phyloP scores from a whole-genome alignment of 2,797 vertebrate genomes.

The Prionace glauca region DNA sequence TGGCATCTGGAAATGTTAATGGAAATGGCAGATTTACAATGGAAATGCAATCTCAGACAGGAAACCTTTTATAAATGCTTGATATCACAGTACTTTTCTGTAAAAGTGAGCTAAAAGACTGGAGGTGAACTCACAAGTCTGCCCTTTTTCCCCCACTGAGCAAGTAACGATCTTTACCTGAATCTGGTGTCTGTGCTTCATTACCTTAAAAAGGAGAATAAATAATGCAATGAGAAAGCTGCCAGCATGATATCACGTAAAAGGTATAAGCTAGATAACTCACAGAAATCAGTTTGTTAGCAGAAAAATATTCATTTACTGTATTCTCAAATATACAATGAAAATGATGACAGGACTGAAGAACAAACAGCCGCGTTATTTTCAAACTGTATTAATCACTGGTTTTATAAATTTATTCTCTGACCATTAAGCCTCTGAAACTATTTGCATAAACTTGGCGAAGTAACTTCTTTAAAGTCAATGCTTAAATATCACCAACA shows the following conservation, averaged over 20 bases:
- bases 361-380: neutral
- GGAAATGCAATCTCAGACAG: neutral
- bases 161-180: constrained; percentile 64
- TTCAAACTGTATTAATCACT: neutral
- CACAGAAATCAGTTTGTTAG: neutral
- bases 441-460: neutral
- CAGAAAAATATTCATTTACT: neutral
- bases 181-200: constrained; percentile 82
- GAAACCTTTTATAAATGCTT: neutral
- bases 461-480: neutral
- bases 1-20: neutral
- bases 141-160: neutral
- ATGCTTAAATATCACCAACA: neutral
- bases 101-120: neutral
- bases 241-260: neutral
- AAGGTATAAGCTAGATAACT: neutral
- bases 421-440: neutral
- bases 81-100: neutral
- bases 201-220: constrained; percentile 65
- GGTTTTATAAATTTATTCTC: neutral
- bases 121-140: neutral
- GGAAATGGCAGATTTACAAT: neutral
- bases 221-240: constrained; percentile 19
- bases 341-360: neutral
- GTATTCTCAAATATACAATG: neutral